Evolutionary conservation across 2,888 invertebrate genomes (phyloP).

Genomic region (Peribatodes rhomboidaria): DNA sequence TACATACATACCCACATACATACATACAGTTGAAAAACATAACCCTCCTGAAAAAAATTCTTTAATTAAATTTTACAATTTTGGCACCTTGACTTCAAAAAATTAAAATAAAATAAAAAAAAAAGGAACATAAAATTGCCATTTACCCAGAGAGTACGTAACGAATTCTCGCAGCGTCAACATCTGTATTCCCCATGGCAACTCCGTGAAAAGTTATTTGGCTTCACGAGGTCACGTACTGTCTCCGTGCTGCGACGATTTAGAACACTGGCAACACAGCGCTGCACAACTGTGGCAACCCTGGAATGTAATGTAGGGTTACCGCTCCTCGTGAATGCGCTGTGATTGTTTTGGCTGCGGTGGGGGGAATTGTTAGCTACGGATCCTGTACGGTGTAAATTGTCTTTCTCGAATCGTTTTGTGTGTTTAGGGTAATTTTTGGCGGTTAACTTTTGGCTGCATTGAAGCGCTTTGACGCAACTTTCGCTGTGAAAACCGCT

Average conservation of each 20-base stretch:
- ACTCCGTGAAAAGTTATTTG: slow-evolving; percentile 34
- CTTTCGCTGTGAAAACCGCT: too few species aligned
- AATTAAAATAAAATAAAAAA: background rate
- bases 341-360: slow-evolving; percentile 32
- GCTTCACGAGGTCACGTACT: slow-evolving; percentile 34
- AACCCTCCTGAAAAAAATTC: too few species aligned
- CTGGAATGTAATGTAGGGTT: slow-evolving; percentile 30
- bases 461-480: too few species aligned
- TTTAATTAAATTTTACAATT: too few species aligned
- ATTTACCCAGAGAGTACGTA: slow-evolving; percentile 9
- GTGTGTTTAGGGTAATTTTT: slow-evolving; percentile 10
- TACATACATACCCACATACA: too few species aligned
- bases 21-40: too few species aligned
- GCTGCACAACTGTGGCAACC: slow-evolving; percentile 17
- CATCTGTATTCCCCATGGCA: slow-evolving; percentile 37
- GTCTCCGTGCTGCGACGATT: slow-evolving; percentile 33
- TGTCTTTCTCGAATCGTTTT: slow-evolving; percentile 14
- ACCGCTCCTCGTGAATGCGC: slow-evolving; percentile 22
- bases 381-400: slow-evolving; percentile 3
- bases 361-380: slow-evolving; percentile 17
- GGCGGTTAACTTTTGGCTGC: background rate
- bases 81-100: too few species aligned
- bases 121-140: slow-evolving; percentile 1
- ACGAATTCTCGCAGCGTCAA: slow-evolving; percentile 30
- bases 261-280: slow-evolving; percentile 17